Evolutionary conservation across 2,797 vertebrate genomes (phyloP).

Genomic region (Morelia viridis): DNA sequence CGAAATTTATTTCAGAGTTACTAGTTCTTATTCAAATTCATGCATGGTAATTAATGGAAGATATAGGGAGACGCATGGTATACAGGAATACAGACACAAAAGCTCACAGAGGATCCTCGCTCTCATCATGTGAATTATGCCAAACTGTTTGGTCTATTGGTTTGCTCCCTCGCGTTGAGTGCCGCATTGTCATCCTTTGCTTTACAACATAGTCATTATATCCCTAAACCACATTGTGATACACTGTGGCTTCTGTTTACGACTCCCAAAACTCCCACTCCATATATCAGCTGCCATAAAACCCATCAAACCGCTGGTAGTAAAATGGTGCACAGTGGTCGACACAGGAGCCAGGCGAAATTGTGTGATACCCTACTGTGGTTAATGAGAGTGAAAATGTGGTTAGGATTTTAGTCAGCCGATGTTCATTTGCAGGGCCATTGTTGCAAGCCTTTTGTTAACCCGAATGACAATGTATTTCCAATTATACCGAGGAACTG

Average conservation of each 20-base stretch:
- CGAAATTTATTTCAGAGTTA: conserved; percentile 71
- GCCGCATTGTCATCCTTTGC: conserved; percentile 79
- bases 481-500: conserved; percentile 70
- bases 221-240: conserved; percentile 84
- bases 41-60: conserved; percentile 72
- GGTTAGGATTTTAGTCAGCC: conserved; percentile 82
- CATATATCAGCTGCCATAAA: conserved; percentile 87
- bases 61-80: conserved; percentile 43
- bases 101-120: conserved; percentile 30
- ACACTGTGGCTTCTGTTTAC: conserved; percentile 84
- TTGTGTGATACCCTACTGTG: conserved; percentile 82
- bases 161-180: conserved; percentile 76
- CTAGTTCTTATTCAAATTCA: conserved; percentile 73
- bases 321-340: conserved; percentile 83
- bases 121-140: conserved; percentile 75
- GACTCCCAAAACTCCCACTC: conserved; percentile 84
- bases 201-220: conserved; percentile 85
- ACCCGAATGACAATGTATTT: conserved; percentile 79
- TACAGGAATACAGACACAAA: neutral
- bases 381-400: conserved; percentile 85
- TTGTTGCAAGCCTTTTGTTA: conserved; percentile 80
- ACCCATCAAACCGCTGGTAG: conserved; percentile 82
- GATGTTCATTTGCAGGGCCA: conserved; percentile 79
- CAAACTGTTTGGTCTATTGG: conserved; percentile 77
- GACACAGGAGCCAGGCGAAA: conserved; percentile 80